These are phyloP conservation scores for Chloropsis cyanopogon DNA, from an alignment of 2,113 vertebrate genomes.

Conservation along the genomic window DNA sequence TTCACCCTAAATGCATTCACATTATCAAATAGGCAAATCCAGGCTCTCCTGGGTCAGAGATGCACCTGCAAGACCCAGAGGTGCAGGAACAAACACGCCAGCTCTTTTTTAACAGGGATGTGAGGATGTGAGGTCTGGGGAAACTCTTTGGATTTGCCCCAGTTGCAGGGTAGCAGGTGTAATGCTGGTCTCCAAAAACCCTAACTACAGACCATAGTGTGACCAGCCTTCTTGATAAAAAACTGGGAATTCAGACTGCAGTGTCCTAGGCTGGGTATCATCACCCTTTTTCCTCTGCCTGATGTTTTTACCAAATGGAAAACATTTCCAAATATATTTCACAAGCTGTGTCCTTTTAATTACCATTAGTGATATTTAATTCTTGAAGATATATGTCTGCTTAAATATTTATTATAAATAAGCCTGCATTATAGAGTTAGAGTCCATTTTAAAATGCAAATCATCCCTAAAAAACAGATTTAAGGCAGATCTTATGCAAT, in stretches of 20 bases:
- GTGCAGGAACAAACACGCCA: not conserved
- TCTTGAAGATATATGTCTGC: not conserved
- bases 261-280: not conserved
- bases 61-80: not conserved
- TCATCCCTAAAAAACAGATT: not conserved
- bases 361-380: constrained; percentile 7
- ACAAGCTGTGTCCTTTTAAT: not conserved
- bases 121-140: not conserved
- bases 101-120: not conserved
- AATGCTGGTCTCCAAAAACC: not conserved
- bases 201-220: not conserved
- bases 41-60: not conserved
- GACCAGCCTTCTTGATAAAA: not conserved
- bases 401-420: constrained; percentile 46
- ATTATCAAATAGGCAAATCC: not conserved
- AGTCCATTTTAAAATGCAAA: constrained; percentile 27
- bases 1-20: not conserved
- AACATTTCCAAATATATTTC: not conserved
- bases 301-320: not conserved
- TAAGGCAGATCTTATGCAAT: constrained; percentile 18
- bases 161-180: not conserved
- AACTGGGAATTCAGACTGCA: not conserved
- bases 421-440: not conserved
- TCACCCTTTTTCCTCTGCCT: not conserved
- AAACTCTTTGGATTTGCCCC: not conserved